A percentile compares a stretch with the other conserved stretches of the same genome.
phyloP scores from a whole-genome alignment of 2,113 vertebrate genomes.

The Chlorocebus sabaeus region DNA sequence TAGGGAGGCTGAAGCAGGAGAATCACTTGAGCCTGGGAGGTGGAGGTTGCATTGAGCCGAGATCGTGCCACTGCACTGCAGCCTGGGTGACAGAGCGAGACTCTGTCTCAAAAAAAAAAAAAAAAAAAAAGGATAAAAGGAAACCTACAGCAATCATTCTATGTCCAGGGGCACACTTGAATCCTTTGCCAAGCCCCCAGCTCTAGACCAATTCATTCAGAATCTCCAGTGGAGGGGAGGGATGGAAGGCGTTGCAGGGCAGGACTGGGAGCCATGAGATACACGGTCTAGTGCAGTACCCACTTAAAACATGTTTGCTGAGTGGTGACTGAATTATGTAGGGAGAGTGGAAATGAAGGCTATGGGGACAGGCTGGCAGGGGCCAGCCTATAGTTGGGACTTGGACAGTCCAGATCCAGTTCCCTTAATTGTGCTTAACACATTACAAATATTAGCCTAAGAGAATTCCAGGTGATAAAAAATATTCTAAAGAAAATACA shows the following conservation, averaged over 20 bases:
- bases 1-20: too few species aligned
- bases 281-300: background rate
- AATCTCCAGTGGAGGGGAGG: background rate
- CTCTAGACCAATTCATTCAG: background rate
- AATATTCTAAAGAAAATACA: background rate
- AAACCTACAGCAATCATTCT: background rate
- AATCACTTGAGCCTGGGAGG: too few species aligned
- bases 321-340: background rate
- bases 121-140: too few species aligned
- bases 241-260: background rate
- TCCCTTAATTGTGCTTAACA: background rate
- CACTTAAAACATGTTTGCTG: background rate
- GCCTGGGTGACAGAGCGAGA: too few species aligned
- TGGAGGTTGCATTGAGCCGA: too few species aligned
- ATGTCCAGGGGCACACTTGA: background rate
- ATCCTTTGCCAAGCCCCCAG: background rate
- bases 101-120: too few species aligned
- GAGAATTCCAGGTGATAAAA: background rate
- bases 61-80: too few species aligned
- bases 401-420: too few species aligned
- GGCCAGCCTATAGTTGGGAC: background rate
- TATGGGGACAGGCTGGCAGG: too few species aligned
- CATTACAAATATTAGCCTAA: background rate
- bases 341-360: background rate
- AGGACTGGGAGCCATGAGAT: fast-evolving